phyloP scores from a whole-genome alignment of 2,888 invertebrate genomes.

The Branchipolynoe longqiensis region DNA sequence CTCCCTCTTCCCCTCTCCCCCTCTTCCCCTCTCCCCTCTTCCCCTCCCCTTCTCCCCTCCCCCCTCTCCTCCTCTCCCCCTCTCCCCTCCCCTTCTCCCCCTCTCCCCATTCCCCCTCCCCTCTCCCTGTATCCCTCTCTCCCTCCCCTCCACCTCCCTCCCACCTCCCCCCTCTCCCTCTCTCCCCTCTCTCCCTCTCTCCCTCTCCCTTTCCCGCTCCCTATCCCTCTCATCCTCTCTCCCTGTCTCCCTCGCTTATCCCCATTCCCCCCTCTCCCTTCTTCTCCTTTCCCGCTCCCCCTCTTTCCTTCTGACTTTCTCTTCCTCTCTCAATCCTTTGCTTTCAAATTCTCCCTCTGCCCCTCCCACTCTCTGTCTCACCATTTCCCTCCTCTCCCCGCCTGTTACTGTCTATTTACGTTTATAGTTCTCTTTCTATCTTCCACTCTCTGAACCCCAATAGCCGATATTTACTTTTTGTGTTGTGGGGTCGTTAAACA shows the following conservation, averaged over 20 bases:
- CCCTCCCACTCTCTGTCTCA: background rate
- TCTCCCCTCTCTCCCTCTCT: constrained; percentile 30
- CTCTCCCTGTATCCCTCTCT: too few relatives aligned
- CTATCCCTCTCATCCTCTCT: background rate
- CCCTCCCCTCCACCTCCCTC: constrained; percentile 2
- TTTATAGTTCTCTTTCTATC: background rate
- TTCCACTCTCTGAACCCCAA: background rate
- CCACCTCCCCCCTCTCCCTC: background rate
- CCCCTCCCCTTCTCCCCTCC: background rate
- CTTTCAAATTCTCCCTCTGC: background rate
- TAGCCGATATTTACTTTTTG: too few relatives aligned
- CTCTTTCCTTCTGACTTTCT: background rate
- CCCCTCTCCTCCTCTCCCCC: background rate
- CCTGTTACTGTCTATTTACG: background rate
- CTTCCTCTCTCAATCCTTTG: background rate
- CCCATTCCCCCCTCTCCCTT: too few relatives aligned
- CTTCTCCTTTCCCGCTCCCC: background rate
- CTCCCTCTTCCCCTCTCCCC: background rate
- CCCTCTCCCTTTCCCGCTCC: background rate
- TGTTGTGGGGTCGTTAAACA: too few relatives aligned
- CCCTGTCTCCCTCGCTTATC: background rate
- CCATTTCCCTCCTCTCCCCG: constrained; percentile 7
- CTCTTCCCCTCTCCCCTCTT: background rate
- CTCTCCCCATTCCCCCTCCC: constrained; percentile 2
- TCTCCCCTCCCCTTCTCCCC: background rate